These are phyloP conservation scores for Tiphia femorata DNA, from an alignment of 2,888 invertebrate species.

Conservation along the genomic window DNA sequence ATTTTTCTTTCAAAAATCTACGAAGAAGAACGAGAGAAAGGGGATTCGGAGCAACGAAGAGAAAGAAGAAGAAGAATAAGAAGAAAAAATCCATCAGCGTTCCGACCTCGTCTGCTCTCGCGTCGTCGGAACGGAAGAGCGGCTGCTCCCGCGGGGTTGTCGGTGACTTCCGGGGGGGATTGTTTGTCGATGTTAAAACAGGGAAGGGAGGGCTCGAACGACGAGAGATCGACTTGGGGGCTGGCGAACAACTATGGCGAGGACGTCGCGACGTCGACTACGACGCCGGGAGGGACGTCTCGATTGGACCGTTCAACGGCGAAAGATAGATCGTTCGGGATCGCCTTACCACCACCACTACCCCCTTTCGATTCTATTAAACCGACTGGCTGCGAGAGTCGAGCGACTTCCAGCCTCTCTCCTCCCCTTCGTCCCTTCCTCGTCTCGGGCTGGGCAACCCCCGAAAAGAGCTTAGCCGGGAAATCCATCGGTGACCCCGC, in stretches of 20 bases:
- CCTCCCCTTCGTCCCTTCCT: background rate
- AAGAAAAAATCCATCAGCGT: no score
- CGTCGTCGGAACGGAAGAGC: no score
- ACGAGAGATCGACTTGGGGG: background rate
- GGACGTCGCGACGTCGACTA: constrained; percentile 53
- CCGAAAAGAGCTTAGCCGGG: constrained; percentile 13
- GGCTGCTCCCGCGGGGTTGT: no score
- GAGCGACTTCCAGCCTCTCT: constrained; percentile 11
- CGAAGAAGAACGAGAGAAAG: no score
- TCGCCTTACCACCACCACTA: constrained; percentile 65
- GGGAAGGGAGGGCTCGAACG: constrained; percentile 33
- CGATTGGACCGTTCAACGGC: constrained; percentile 60
- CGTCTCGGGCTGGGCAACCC: constrained; percentile 3
- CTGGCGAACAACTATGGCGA: background rate
- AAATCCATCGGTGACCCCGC: constrained; percentile 35
- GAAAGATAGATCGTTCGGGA: constrained; percentile 65
- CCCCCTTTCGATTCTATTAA: constrained; percentile 68
- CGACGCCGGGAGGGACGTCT: constrained; percentile 47
- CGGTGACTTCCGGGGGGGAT: no score
- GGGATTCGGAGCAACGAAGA: no score
- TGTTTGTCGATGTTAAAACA: constrained; percentile 52
- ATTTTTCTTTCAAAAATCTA: no score
- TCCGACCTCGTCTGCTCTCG: no score
- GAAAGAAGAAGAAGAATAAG: no score
- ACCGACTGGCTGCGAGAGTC: no score